Conservation (phyloP, 2,888 invertebrate genomes). For the Zaprionus obscuricornis region DNA sequence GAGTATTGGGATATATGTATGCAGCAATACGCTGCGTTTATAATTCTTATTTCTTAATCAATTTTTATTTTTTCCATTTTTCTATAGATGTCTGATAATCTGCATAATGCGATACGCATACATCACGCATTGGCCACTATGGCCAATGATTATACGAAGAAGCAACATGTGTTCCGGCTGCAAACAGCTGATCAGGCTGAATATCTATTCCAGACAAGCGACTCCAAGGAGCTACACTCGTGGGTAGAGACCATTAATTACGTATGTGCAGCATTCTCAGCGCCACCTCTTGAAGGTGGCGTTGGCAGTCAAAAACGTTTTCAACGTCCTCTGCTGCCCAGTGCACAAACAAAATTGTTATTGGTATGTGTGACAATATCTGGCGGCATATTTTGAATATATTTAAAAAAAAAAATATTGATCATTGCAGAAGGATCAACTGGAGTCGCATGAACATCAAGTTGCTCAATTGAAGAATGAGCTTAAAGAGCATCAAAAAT, state of each 20-base stretch:
- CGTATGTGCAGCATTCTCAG: slow-evolving; percentile 98
- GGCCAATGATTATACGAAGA: slow-evolving; percentile 98
- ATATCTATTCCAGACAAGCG: slow-evolving; percentile 98
- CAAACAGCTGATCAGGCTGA: slow-evolving; percentile 99
- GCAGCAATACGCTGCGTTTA: too few species aligned
- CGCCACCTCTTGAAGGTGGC: slow-evolving; percentile 95
- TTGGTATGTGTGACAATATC: slow-evolving; percentile 90
- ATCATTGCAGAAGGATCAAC: slow-evolving; percentile 91
- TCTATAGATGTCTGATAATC: slow-evolving; percentile 86
- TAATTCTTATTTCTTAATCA: too few species aligned
- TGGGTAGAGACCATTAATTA: slow-evolving; percentile 99
- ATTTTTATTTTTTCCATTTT: neutral
- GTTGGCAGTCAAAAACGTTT: slow-evolving; percentile 98
- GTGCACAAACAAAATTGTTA: slow-evolving; percentile 94
- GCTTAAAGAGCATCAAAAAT: slow-evolving; percentile 90
- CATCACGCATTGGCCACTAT: slow-evolving; percentile 98
- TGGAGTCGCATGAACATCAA: slow-evolving; percentile 93
- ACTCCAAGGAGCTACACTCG: slow-evolving; percentile 96
- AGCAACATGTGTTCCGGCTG: slow-evolving; percentile 98
- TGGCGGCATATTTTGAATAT: too few species aligned
- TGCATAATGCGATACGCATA: slow-evolving; percentile 90
- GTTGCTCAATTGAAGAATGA: slow-evolving; percentile 92
- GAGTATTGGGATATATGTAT: too few species aligned
- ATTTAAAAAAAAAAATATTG: neutral
- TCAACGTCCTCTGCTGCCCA: slow-evolving; percentile 96